These are phyloP conservation scores for Drosophila elegans DNA, from an alignment of 1,140 invertebrate species.

Conservation along the genomic window DNA sequence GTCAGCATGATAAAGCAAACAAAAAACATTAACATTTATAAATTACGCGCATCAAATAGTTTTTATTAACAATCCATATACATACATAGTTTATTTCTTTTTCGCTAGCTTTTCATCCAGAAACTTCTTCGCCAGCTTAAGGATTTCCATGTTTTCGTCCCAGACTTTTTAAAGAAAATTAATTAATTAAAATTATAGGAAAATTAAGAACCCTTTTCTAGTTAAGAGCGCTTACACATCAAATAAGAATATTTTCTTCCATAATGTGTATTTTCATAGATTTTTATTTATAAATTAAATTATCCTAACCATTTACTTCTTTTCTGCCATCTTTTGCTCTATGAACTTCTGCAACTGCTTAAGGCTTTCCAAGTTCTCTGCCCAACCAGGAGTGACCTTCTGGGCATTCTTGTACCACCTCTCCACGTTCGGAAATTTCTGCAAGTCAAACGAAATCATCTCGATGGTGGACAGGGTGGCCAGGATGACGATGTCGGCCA, in stretches of 20 bases:
- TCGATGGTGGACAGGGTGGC: constrained; percentile 88
- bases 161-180: no score
- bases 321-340: background rate
- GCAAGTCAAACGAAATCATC: constrained; percentile 87
- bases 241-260: no score
- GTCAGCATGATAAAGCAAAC: background rate
- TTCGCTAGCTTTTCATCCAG: no score
- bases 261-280: no score
- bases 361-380: constrained; percentile 29
- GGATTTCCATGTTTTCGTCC: no score
- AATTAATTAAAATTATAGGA: no score
- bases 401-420: constrained; percentile 90
- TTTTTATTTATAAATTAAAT: background rate
- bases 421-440: constrained; percentile 88
- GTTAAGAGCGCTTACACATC: no score
- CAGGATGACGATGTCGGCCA: constrained; percentile 89
- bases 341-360: constrained; percentile 17
- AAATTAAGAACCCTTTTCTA: no score
- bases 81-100: no score
- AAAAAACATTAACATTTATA: background rate
- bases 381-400: constrained; percentile 87
- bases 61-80: background rate
- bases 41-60: background rate
- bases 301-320: background rate
- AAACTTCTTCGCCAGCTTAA: no score